Evolutionary conservation across 2,888 invertebrate species (phyloP), one percentile per base, ranked within the genome.

Genomic region (Ernsta delagoae): DNA sequence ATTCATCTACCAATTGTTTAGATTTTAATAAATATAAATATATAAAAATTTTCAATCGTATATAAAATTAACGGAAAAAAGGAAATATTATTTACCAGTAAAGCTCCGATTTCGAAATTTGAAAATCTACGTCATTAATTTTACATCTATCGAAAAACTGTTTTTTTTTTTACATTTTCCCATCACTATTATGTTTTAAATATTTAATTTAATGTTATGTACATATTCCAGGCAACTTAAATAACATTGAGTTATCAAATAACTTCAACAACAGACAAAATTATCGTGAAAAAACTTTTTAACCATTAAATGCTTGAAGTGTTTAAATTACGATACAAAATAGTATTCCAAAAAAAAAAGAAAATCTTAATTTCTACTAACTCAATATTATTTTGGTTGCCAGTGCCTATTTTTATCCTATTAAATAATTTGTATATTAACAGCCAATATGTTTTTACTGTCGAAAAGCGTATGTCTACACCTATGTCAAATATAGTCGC

Each of bases 381-480:
- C 11, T 57, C 56, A 56, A 64, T 12, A 31, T 56, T 43, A 66
- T 66, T 59, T 4, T n/a, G n/a, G 59, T 59, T 16, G 39, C 31
- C 54, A 12, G 53, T 8, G n/a, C 7, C 36, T 57, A 57, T 36
- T 6, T 39, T 34, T 56, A 34, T 56, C 5, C 5, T 59, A 59
- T 24, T 59, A 39, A 48, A 50, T 50, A 6, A 72, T 76, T 76
- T 73, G 78, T 75, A 62, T 77, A n/a, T 79, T 83, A 83, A 88
- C 81, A 79, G 88, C 88, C 90, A 88, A 88, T 84, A 86, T 86
- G 89, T 86, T 81, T 79, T 81, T 79, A 84, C 84, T 81, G 84
- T 84, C 83, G 48, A 24, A 76, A 85, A 83, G 87, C 82, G 16
- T 87, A 84, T 84, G 9, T 84, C 73, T 71, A 75, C 78, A 78